These are phyloP conservation scores for Narcine bancroftii DNA, from an alignment of 2,113 vertebrate genomes.

Conservation along the genomic window DNA sequence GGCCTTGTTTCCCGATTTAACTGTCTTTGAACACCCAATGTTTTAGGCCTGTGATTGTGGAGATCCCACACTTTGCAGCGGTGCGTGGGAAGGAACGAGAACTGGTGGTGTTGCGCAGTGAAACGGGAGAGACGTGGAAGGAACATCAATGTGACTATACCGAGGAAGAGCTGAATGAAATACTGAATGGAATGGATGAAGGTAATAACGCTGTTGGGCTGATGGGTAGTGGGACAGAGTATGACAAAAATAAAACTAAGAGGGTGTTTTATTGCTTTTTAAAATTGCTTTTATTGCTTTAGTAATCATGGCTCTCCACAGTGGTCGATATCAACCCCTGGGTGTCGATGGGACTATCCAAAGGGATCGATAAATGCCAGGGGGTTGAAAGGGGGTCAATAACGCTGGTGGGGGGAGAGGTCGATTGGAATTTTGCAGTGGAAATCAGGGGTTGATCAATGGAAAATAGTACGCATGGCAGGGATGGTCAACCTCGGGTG, in stretches of 20 bases:
- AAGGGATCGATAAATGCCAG: too few relatives aligned
- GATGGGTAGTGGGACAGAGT: neutral
- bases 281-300: neutral
- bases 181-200: slow-evolving; percentile 94
- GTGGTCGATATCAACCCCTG: too few relatives aligned
- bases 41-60: slow-evolving; percentile 92
- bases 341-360: too few relatives aligned
- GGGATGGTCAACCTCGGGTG: too few relatives aligned
- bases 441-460: too few relatives aligned
- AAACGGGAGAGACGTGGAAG: slow-evolving; percentile 94
- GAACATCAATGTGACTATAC: slow-evolving; percentile 92
- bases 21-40: slow-evolving; percentile 47
- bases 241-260: neutral
- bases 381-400: too few relatives aligned
- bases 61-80: slow-evolving; percentile 95
- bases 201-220: slow-evolving; percentile 54
- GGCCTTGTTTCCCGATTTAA: slow-evolving; percentile 42
- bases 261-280: neutral
- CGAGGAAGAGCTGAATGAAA: slow-evolving; percentile 87
- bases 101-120: slow-evolving; percentile 88
- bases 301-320: neutral
- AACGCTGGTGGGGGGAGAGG: too few relatives aligned
- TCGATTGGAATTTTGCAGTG: too few relatives aligned
- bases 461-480: too few relatives aligned
- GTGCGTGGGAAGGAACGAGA: slow-evolving; percentile 87